These are phyloP conservation scores for Melanaphis sacchari DNA, from an alignment of 1,140 invertebrate genomes.

Conservation along the genomic window DNA sequence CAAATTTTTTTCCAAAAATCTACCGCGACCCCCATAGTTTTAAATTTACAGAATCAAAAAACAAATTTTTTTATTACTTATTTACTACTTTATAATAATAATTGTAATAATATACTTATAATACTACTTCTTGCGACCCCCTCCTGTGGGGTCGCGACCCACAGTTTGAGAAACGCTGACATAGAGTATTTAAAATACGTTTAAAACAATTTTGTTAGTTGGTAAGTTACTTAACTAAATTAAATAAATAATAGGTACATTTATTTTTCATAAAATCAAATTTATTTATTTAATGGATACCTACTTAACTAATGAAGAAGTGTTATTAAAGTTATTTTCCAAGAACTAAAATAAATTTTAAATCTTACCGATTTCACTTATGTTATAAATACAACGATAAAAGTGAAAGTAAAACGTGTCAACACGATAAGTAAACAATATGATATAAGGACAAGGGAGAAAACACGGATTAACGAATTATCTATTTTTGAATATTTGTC, in stretches of 20 bases:
- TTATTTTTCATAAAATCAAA: background rate
- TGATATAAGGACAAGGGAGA: background rate
- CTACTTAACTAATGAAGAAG: background rate
- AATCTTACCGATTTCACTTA: background rate
- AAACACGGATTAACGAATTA: background rate
- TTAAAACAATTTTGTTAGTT: background rate
- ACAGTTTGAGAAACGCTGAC: too few relatives aligned
- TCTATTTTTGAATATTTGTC: background rate
- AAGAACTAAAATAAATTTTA: background rate
- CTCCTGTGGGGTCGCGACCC: too few relatives aligned
- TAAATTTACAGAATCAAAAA: too few relatives aligned
- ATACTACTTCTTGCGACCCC: too few relatives aligned
- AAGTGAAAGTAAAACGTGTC: constrained; percentile 51
- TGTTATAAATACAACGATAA: background rate
- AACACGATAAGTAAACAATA: background rate
- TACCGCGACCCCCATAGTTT: too few relatives aligned
- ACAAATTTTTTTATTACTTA: too few relatives aligned
- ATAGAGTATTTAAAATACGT: background rate
- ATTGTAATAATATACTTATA: too few relatives aligned
- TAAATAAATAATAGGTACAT: background rate
- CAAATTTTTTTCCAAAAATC: too few relatives aligned
- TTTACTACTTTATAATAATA: too few relatives aligned
- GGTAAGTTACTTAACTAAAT: background rate
- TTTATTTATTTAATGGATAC: background rate
- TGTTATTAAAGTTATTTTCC: background rate